phyloP scores from a whole-genome alignment of 2,888 invertebrate species.

The Amphipyra tragopoginis region DNA sequence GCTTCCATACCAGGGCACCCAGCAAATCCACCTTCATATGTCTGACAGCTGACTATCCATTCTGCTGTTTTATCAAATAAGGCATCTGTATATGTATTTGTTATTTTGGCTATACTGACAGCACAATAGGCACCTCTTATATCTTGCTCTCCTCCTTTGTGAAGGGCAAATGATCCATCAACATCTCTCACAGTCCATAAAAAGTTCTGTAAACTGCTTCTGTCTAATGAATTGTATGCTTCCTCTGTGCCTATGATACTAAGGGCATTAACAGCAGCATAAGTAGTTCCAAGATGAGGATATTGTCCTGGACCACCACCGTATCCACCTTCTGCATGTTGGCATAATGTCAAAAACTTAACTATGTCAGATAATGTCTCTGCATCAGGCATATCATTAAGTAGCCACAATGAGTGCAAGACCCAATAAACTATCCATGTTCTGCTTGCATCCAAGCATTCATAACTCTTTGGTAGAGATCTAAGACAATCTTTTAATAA shows the following conservation, averaged over 20 bases:
- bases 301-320: conserved; percentile 98
- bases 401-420: conserved; percentile 95
- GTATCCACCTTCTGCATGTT: conserved; percentile 95
- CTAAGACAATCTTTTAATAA: conserved; percentile 92
- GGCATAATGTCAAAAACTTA: conserved; percentile 90
- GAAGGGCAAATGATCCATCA: conserved; percentile 98
- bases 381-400: conserved; percentile 85
- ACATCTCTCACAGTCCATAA: conserved; percentile 93
- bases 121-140: conserved; percentile 99
- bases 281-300: conserved; percentile 98
- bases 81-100: conserved; percentile 93
- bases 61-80: conserved; percentile 96
- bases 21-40: conserved; percentile 99
- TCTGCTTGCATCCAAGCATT: conserved; percentile 97
- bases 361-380: conserved; percentile 80
- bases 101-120: conserved; percentile 95
- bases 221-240: conserved; percentile 96
- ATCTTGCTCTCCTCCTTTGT: conserved; percentile 97
- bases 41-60: conserved; percentile 98
- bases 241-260: conserved; percentile 96
- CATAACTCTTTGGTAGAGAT: conserved; percentile 92
- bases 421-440: conserved; percentile 99
- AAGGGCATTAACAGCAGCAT: conserved; percentile 98
- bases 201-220: conserved; percentile 93
- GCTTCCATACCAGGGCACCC: conserved; percentile 97